A percentile compares a stretch with the other conserved stretches of the same genome.
Conservation (phyloP, 2,797 vertebrate genomes). For the Premnoplex brunnescens region DNA sequence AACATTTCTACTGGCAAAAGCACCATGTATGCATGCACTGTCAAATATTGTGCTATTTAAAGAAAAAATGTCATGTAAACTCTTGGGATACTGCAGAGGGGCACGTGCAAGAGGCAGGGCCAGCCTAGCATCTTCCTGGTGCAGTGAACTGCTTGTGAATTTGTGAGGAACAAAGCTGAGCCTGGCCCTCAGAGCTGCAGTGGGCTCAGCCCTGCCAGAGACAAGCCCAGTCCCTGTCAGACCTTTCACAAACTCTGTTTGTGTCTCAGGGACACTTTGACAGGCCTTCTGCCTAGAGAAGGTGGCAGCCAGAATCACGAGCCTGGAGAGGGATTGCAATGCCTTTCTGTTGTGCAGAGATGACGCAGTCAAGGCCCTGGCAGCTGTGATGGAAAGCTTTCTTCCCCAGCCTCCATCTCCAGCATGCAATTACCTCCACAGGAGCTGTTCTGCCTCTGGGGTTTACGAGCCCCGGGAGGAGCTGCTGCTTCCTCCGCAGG, state of each 20-base stretch:
- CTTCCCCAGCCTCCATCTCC: not conserved
- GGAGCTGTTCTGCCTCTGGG: not conserved
- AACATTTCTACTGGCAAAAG: not conserved
- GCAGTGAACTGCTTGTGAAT: not conserved
- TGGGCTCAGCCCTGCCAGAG: not conserved
- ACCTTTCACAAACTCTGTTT: not conserved
- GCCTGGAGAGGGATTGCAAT: not conserved
- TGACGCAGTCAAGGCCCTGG: not conserved
- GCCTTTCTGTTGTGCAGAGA: not conserved
- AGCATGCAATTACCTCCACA: not conserved
- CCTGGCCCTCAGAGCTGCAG: not conserved
- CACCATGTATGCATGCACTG: not conserved
- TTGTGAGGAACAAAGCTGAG: not conserved
- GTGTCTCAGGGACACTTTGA: not conserved
- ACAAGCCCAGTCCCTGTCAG: not conserved
- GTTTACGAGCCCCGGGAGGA: not conserved
- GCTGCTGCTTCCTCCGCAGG: not conserved
- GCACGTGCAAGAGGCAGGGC: not conserved
- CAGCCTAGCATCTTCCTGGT: not conserved
- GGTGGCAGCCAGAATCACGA: not conserved
- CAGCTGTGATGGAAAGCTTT: not conserved
- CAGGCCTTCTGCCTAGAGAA: not conserved
- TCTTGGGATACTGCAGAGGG: not conserved
- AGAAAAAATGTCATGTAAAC: not conserved
- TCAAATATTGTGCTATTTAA: not conserved